A percentile compares a stretch with the other conserved stretches of the same genome.
These are phyloP conservation scores for Chlorodrepanis virens DNA, from an alignment of 2,113 vertebrate genomes.

Conservation along the genomic window DNA sequence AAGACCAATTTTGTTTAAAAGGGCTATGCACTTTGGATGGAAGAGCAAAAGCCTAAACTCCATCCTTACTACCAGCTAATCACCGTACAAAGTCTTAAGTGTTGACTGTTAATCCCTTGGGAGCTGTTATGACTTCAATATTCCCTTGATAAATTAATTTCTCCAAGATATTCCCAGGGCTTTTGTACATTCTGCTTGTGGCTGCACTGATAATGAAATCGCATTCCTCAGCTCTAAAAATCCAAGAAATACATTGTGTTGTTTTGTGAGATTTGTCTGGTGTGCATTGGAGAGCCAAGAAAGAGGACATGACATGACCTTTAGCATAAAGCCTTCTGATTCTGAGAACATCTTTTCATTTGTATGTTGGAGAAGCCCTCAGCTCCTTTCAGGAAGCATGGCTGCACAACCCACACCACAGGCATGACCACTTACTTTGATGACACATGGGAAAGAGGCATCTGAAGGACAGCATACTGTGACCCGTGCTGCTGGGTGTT, in stretches of 20 bases:
- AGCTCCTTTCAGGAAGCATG: not conserved
- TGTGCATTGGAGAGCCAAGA: not conserved
- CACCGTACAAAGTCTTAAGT: not conserved
- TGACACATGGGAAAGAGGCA: not conserved
- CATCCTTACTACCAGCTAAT: not conserved
- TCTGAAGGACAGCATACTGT: not conserved
- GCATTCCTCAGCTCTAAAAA: slow-evolving; percentile 15
- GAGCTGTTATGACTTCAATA: not conserved
- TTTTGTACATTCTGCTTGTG: slow-evolving; percentile 44
- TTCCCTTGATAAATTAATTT: slow-evolving; percentile 23
- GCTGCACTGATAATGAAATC: slow-evolving; percentile 52
- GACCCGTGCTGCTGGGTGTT: not conserved
- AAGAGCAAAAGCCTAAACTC: not conserved
- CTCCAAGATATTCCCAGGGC: slow-evolving; percentile 55
- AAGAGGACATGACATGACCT: not conserved
- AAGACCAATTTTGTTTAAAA: not conserved
- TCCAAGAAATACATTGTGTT: not conserved
- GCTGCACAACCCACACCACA: not conserved
- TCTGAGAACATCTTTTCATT: slow-evolving; percentile 5
- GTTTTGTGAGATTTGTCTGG: slow-evolving; percentile 38
- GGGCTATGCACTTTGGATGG: not conserved
- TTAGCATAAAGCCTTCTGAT: not conserved
- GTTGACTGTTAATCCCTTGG: not conserved
- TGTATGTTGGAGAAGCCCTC: not conserved
- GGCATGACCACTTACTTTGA: not conserved